Percentiles rank a stretch among this genome's conserved stretches.
phyloP scores from a whole-genome alignment of 2,888 invertebrate genomes.

The Kryphioiulus occultus region DNA sequence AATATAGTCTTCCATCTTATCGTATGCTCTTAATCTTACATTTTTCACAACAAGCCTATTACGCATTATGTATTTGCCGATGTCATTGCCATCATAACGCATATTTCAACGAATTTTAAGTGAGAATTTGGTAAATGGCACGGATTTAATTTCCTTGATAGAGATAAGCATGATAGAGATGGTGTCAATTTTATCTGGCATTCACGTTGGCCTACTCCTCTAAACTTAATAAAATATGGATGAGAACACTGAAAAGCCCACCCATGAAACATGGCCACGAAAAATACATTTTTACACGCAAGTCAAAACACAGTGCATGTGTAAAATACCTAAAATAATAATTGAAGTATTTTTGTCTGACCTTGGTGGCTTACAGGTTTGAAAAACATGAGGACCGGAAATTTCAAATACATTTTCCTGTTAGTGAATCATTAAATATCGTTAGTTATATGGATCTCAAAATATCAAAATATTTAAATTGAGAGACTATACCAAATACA shows the following conservation, averaged over 20 bases:
- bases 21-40: not conserved
- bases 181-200: slow-evolving; percentile 17
- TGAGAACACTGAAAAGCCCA: not conserved
- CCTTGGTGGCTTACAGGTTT: no score
- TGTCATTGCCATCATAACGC: not conserved
- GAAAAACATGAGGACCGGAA: no score
- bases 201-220: not conserved
- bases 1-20: not conserved
- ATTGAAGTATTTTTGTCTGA: no score
- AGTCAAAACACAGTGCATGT: not conserved
- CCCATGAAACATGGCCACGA: not conserved
- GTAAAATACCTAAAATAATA: not conserved
- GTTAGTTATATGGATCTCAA: no score
- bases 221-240: slow-evolving; percentile 33
- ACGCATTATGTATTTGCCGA: not conserved
- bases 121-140: slow-evolving; percentile 2
- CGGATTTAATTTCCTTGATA: slow-evolving; percentile 27
- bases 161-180: slow-evolving; percentile 20
- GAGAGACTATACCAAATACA: no score
- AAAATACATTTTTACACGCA: not conserved
- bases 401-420: no score
- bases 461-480: no score
- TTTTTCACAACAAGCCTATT: not conserved
- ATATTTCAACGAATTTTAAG: not conserved
- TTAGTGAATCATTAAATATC: no score